Conservation (phyloP, 2,888 invertebrate genomes). For the Polia nebulosa region DNA sequence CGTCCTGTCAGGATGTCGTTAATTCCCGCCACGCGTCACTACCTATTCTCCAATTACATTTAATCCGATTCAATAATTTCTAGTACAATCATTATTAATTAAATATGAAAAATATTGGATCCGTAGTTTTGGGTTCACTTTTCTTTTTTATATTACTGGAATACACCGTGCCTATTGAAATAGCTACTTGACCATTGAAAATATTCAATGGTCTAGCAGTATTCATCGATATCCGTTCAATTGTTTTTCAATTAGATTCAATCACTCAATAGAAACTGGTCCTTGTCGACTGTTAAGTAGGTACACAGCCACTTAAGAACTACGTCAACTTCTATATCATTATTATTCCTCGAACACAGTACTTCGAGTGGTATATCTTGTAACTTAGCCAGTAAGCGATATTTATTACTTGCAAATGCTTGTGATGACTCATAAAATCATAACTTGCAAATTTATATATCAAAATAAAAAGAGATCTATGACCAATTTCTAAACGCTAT, state of each 20-base stretch:
- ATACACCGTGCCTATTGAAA: background rate
- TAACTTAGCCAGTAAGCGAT: constrained; percentile 3
- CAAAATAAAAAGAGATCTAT: constrained; percentile 43
- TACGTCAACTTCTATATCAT: constrained; percentile 18
- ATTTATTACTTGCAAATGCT: constrained; percentile 23
- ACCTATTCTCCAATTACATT: constrained; percentile 68
- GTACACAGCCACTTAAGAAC: constrained; percentile 22
- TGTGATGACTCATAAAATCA: constrained; percentile 14
- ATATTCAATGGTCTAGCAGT: background rate
- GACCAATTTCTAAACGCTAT: constrained; percentile 28
- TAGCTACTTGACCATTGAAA: no score
- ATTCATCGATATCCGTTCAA: constrained; percentile 30
- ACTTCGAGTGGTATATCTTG: constrained; percentile 18
- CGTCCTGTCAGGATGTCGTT: constrained; percentile 87
- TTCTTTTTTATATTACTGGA: background rate
- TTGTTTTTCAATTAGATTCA: constrained; percentile 48
- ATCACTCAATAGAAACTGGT: constrained; percentile 34
- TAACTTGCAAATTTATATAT: constrained; percentile 16
- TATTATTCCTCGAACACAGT: constrained; percentile 21
- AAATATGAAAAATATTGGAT: constrained; percentile 6
- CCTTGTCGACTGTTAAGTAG: constrained; percentile 15
- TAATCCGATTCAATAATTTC: constrained; percentile 49
- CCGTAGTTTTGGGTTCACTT: background rate
- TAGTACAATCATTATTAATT: constrained; percentile 31
- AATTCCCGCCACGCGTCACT: constrained; percentile 85